Evolutionary conservation across 2,888 invertebrate species (phyloP).

Genomic region (Meghimatium bilineatum): DNA sequence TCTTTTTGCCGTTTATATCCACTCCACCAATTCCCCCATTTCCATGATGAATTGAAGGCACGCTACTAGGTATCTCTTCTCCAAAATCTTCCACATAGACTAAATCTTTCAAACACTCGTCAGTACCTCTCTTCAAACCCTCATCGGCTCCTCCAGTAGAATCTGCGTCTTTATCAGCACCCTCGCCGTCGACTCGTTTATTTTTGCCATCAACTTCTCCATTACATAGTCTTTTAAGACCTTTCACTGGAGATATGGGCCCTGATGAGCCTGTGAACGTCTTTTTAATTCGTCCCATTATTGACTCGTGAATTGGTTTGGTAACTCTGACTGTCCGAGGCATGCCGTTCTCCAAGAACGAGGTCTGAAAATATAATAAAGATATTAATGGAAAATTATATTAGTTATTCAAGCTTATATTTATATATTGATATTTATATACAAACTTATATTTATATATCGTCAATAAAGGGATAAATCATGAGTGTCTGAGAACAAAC

Average conservation of each 20-base stretch:
- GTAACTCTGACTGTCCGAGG: slow-evolving; percentile 71
- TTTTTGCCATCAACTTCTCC: slow-evolving; percentile 42
- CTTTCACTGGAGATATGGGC: slow-evolving; percentile 52
- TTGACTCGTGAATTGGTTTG: slow-evolving; percentile 64
- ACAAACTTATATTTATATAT: no score
- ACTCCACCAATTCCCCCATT: slow-evolving; percentile 34
- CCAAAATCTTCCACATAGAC: slow-evolving; percentile 29
- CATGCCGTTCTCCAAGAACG: slow-evolving; percentile 69
- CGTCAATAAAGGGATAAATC: no score
- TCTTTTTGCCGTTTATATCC: slow-evolving; percentile 2
- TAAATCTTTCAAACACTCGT: neutral
- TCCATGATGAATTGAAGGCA: slow-evolving; percentile 18
- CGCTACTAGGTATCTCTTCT: neutral
- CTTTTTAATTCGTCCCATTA: slow-evolving; percentile 62
- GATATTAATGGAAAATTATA: no score
- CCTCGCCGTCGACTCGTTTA: neutral
- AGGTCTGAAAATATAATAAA: slow-evolving; percentile 57
- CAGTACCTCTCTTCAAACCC: slow-evolving; percentile 16
- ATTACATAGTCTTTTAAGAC: slow-evolving; percentile 52
- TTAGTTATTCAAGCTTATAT: no score
- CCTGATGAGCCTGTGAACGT: slow-evolving; percentile 58
- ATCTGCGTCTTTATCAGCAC: slow-evolving; percentile 18
- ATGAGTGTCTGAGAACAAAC: no score
- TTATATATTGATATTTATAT: no score
- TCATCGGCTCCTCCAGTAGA: slow-evolving; percentile 11